Percentiles rank a stretch among this genome's conserved stretches.
Evolutionary conservation across 2,888 invertebrate genomes (phyloP).

Genomic region (Flexamia atlantica): DNA sequence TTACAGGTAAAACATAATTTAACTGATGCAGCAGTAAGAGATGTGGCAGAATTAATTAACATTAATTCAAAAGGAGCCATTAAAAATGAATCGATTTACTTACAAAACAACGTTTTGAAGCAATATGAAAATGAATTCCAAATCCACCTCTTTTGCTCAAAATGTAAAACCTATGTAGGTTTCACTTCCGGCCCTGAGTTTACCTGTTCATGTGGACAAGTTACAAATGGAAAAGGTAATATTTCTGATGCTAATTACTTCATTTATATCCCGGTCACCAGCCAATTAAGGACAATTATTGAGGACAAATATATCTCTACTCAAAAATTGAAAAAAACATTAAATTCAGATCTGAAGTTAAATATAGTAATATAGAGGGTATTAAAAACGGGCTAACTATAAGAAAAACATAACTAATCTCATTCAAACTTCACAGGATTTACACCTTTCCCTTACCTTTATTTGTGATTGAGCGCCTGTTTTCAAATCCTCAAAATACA

Average conservation of each 20-base stretch:
- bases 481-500: not conserved
- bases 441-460: not conserved
- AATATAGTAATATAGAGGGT: not conserved
- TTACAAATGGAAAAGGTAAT: not conserved
- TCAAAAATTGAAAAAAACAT: not conserved
- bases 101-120: not conserved
- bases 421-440: not conserved
- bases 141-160: not conserved
- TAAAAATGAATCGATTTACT: slow-evolving; percentile 2
- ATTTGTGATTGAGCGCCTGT: not conserved
- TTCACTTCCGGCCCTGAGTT: not conserved
- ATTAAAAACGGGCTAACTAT: not conserved
- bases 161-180: not conserved
- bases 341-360: not conserved
- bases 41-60: not conserved
- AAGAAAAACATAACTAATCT: not conserved
- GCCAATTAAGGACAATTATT: not conserved
- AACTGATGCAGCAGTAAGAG: not conserved
- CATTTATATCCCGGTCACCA: not conserved
- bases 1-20: slow-evolving; percentile 9
- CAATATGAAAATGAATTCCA: not conserved
- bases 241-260: not conserved
- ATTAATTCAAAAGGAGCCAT: not conserved
- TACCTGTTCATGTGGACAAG: not conserved
- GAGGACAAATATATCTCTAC: not conserved